phyloP scores from a whole-genome alignment of 2,113 vertebrate genomes.

The Alligator sinensis region DNA sequence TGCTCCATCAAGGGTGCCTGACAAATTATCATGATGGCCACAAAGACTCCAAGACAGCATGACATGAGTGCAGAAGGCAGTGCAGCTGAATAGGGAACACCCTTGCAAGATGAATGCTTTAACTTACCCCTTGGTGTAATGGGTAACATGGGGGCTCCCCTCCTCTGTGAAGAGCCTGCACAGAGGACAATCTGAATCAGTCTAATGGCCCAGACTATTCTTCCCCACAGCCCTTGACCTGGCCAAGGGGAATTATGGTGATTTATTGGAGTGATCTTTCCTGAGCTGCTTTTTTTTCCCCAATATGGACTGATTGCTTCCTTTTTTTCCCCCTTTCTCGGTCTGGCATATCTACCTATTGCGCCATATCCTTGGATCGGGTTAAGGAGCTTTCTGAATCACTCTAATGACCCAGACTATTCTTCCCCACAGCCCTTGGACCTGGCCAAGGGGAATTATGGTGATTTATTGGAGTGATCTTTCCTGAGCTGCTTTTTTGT shows the following conservation, averaged over 20 bases:
- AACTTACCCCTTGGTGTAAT: neutral
- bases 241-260: neutral
- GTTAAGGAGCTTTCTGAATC: conserved; percentile 4
- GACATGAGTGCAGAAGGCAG: too few species aligned
- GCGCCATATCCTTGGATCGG: neutral
- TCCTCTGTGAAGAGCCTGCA: neutral
- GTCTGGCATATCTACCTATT: neutral
- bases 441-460: neutral
- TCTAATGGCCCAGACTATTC: neutral
- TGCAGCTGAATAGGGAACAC: too few species aligned
- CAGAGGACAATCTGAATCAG: neutral
- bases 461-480: neutral
- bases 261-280: neutral
- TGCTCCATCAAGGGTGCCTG: too few species aligned
- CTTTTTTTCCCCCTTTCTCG: neutral
- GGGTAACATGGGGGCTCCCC: neutral
- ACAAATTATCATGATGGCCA: too few species aligned
- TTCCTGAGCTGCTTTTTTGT: neutral
- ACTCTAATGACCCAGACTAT: neutral
- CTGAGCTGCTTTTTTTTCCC: neutral
- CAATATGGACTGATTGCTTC: neutral
- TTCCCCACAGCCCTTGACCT: neutral
- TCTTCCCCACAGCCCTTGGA: neutral
- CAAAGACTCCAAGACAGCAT: too few species aligned
- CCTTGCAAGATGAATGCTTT: neutral